Base-by-base conservation (phyloP, 92 coral and sea anemone species). In the Actinernus sp. region DNA sequence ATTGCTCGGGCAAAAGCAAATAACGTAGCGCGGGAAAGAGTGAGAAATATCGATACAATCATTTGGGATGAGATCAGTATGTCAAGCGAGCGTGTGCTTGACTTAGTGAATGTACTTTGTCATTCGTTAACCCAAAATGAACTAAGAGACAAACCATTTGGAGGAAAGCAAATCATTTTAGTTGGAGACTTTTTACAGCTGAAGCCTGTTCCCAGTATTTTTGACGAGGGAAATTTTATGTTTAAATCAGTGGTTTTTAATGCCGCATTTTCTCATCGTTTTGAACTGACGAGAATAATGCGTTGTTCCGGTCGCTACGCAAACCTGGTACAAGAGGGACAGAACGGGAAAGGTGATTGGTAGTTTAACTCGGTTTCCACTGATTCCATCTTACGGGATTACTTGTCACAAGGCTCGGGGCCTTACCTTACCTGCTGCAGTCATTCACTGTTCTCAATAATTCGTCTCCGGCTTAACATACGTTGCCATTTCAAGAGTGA, bases 361-460 rank as follows among this genome's bases (percentile, higher is more conserved):
- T 20, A 53, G 68, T 19, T 9, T 25, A 2, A 55, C 73, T 4
- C 76, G 58, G 39, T 75, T 27, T 51, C 77, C 78, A 1, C 31
- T 83, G 3, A 38, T 43, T 3, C 51, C 63, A 8, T 36, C 9
- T 4, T 81, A 57, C 53, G 76, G 62, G 0, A 16, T 26, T 5
- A 81, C 88, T 0, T 68, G 84, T 31, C 84, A 67, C 29, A 74
- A 83, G 26, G 13, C 82, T 16, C 83, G 74, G 14, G 78, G 89
- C 1, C 60, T 73, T 12, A 83, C 78, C 17, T 34, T 74, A 17
- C 53, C 51, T n/a, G 25, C 31, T 58, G 89, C 52, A 21, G 78
- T 74, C 26, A 74, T 83, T 6, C 89, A 83, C 34, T 66, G 83
- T 36, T 58, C 89, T 2, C 40, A 47, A 11, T 78, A 83, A 48